Conservation (phyloP, 2,113 vertebrate genomes). For the Coracopsis vasa region DNA sequence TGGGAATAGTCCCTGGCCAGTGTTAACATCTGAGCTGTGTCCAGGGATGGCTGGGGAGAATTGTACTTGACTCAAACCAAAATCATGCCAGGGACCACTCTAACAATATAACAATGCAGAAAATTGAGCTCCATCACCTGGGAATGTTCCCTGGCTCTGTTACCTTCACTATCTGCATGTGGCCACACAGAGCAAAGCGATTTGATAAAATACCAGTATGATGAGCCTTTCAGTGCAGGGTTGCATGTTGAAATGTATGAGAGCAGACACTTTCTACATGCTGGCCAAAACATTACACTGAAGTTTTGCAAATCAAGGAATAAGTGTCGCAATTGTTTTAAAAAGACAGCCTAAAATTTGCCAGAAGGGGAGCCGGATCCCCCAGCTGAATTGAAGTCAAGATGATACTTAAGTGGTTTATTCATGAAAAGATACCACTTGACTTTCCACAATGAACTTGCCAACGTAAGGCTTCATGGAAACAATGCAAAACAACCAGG, state of each 20-base stretch:
- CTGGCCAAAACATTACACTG: background rate
- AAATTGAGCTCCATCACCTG: conserved; percentile 46
- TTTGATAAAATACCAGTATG: background rate
- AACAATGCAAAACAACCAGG: conserved; percentile 33
- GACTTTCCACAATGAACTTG: background rate
- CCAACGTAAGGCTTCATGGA: background rate
- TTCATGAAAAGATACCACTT: conserved; percentile 8
- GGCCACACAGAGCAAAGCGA: background rate
- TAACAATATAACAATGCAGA: conserved; percentile 12
- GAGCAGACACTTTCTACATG: background rate
- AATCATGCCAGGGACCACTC: background rate
- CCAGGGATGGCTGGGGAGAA: conserved; percentile 13
- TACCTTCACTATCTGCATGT: background rate
- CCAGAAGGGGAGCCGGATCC: background rate
- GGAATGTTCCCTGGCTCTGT: background rate
- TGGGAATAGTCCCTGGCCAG: background rate
- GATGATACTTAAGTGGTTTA: background rate
- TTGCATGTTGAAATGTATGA: background rate
- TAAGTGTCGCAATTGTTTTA: accelerated
- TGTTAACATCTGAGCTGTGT: background rate
- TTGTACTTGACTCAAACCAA: conserved; percentile 17
- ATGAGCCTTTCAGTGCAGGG: background rate
- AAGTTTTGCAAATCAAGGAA: background rate
- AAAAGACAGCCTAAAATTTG: background rate
- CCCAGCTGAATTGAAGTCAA: background rate